A percentile compares a stretch with the other conserved stretches of the same genome.
These are phyloP conservation scores for Tethea ocularis DNA, from an alignment of 2,888 invertebrate species.

Conservation along the genomic window DNA sequence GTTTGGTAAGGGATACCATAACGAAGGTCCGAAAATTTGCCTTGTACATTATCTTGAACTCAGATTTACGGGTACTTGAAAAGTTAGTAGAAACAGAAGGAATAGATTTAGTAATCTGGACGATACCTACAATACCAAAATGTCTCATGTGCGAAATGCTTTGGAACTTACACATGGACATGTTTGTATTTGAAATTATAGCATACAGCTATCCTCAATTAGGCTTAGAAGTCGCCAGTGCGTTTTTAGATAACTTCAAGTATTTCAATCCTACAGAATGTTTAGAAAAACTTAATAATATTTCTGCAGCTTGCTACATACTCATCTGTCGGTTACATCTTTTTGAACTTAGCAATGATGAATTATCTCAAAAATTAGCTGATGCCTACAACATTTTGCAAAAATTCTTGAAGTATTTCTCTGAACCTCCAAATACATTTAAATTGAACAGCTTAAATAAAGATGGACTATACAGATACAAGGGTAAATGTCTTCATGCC, in stretches of 20 bases:
- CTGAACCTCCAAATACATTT: conserved; percentile 58
- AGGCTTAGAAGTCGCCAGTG: conserved; percentile 58
- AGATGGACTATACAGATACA: conserved; percentile 60
- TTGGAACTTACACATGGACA: conserved; percentile 64
- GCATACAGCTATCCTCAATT: conserved; percentile 57
- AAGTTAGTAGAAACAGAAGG: conserved; percentile 60
- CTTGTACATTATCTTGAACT: conserved; percentile 65
- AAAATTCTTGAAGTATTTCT: conserved; percentile 59
- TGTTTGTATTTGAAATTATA: conserved; percentile 64
- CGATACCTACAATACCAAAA: conserved; percentile 64
- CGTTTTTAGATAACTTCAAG: conserved; percentile 63
- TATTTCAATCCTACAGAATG: conserved; percentile 60
- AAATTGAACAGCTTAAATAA: conserved; percentile 50
- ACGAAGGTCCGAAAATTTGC: conserved; percentile 56
- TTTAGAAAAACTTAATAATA: conserved; percentile 47
- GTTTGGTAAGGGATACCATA: conserved; percentile 34
- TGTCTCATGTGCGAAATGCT: conserved; percentile 70
- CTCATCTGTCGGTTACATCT: conserved; percentile 61
- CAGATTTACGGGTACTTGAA: conserved; percentile 59
- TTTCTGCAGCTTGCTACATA: conserved; percentile 57
- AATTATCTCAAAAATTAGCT: conserved; percentile 31
- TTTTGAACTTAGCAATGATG: conserved; percentile 44
- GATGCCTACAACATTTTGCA: conserved; percentile 51
- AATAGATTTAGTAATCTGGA: conserved; percentile 62
- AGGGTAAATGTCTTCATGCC: conserved; percentile 55